A percentile compares a stretch with the other conserved stretches of the same genome.
These are phyloP conservation scores for Triplophysa rosa DNA, from an alignment of 2,113 vertebrate species.

Conservation along the genomic window DNA sequence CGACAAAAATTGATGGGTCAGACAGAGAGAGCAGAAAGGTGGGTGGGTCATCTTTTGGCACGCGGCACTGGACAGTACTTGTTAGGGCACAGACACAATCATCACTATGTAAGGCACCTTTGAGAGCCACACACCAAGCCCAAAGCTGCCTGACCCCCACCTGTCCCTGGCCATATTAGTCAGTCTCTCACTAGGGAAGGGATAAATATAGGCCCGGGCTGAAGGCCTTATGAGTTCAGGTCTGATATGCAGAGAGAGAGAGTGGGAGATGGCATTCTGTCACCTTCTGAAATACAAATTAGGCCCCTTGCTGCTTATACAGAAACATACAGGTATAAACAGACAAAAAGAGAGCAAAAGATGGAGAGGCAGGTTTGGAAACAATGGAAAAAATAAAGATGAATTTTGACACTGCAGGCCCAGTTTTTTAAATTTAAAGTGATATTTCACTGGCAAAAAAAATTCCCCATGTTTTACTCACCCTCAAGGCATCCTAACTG, in stretches of 20 bases:
- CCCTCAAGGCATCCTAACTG: too few relatives aligned
- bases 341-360: neutral
- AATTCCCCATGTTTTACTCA: too few relatives aligned
- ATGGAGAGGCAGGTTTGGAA: neutral
- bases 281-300: slow-evolving; percentile 40
- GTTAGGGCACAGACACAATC: slow-evolving; percentile 52
- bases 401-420: slow-evolving; percentile 1
- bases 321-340: slow-evolving; percentile 3
- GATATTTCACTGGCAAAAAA: too few relatives aligned
- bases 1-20: slow-evolving; percentile 22
- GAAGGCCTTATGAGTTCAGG: slow-evolving; percentile 49
- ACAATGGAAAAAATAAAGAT: neutral
- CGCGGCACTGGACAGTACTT: slow-evolving; percentile 42
- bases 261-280: slow-evolving; percentile 33
- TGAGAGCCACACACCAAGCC: slow-evolving; percentile 19
- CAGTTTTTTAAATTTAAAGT: neutral
- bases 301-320: neutral
- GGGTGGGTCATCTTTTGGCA: slow-evolving; percentile 42
- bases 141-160: slow-evolving; percentile 49
- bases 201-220: slow-evolving; percentile 60
- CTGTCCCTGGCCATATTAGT: slow-evolving; percentile 63
- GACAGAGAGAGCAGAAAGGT: slow-evolving; percentile 33
- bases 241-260: slow-evolving; percentile 1
- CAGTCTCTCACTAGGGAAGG: slow-evolving; percentile 37
- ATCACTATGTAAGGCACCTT: slow-evolving; percentile 55